Conservation (phyloP, 2,113 vertebrate genomes). For the Ceyx cyanopectus region DNA sequence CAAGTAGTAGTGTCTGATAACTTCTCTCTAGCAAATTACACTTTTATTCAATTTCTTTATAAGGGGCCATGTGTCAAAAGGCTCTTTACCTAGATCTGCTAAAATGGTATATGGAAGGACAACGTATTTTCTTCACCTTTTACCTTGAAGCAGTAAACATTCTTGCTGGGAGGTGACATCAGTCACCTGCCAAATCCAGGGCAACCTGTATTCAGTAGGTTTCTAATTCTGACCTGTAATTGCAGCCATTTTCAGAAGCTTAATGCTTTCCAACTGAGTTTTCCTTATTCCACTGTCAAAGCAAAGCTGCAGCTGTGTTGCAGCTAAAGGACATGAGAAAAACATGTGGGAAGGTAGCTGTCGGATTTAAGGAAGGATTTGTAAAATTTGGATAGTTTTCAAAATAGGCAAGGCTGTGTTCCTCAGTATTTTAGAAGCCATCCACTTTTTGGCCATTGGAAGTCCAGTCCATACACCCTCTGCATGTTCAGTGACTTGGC, state of each 20-base stretch:
- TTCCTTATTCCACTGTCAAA: neutral
- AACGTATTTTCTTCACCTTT: conserved; percentile 45
- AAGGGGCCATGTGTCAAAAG: conserved; percentile 24
- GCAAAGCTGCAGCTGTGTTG: neutral
- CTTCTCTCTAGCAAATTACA: conserved; percentile 17
- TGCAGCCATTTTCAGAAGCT: conserved; percentile 9
- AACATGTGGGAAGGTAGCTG: neutral
- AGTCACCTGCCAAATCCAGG: conserved; percentile 21
- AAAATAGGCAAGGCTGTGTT: neutral
- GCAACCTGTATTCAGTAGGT: neutral
- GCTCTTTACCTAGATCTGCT: conserved; percentile 40
- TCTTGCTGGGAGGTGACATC: conserved; percentile 1
- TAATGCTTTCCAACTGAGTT: neutral
- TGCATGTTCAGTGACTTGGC: neutral
- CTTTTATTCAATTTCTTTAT: conserved; percentile 42
- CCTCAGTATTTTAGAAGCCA: rapidly evolving
- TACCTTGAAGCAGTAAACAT: conserved; percentile 36
- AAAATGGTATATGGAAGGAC: conserved; percentile 27
- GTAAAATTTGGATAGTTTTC: neutral
- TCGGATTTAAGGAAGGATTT: neutral
- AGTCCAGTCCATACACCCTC: neutral
- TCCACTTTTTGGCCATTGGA: neutral
- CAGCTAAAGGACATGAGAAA: neutral
- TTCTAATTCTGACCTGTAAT: conserved; percentile 37
- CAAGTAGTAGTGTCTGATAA: neutral